Base-by-base conservation (phyloP, 2,888 invertebrate genomes). In the Salticus scenicus region DNA sequence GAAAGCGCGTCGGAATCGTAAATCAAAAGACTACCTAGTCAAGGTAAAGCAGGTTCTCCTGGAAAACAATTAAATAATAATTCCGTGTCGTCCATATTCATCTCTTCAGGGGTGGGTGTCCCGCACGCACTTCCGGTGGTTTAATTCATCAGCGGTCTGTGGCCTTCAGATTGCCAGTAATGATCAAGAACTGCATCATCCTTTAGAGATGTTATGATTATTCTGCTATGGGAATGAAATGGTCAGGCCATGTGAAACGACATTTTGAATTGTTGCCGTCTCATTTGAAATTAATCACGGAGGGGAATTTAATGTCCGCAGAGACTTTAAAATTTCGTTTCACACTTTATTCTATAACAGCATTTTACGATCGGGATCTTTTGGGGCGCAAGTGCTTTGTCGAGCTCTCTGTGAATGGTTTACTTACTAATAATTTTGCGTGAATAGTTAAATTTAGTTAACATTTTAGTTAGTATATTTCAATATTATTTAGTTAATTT, bases 11-110 rank as follows among this genome's bases (percentile, higher is more conserved):
- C 24, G 57, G 57, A 57, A 57, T 24, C 20, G 57, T 57, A 74
- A 82, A 82, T 82, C 81, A 82, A 47, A 82, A 33, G 41, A 63
- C 24, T 17, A n/a, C 7, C 47, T 17, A 57, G 81, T 75, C 81
- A 82, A 74, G 81, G 75, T 75, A 75, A 82, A 75, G 70, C 31
- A 66, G 67, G 75, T 74, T 41, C 74, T 51, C 69, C 70, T 67
- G 66, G 75, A 82, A 82, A 82, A 82, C 81, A 82, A 82, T 82
- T 82, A 82, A 82, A 82, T 82, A 75, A 82, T 82, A 82, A 83
- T 83, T 77, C 70, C 76, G 76, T 76, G 83, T 83, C 76, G 83
- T 77, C 83, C 76, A 83, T 83, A 83, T 83, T 83, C 83, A 77
- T 76, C 83, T 72, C 42, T 41, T 37, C 63, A 66, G 51, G 76